Evolutionary conservation across 2,888 invertebrate genomes (phyloP).

Genomic region (Pachymerium ferrugineum): DNA sequence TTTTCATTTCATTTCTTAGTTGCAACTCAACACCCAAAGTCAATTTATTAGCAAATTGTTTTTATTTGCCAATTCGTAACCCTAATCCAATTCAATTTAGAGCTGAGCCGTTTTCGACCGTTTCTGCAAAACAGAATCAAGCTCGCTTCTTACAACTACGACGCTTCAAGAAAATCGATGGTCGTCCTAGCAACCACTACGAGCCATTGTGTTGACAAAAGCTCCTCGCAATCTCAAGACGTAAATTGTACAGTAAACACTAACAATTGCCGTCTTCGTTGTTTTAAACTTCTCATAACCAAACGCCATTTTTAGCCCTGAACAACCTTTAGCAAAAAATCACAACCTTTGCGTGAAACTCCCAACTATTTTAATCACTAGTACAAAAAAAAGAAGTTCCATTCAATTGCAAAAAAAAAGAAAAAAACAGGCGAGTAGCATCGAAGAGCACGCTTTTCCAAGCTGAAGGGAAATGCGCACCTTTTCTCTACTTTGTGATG

Average conservation of each 20-base stretch:
- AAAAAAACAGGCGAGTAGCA: too few relatives aligned
- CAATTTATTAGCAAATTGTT: conserved; percentile 16
- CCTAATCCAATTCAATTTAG: conserved; percentile 6
- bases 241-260: conserved; percentile 19
- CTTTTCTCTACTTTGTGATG: too few relatives aligned
- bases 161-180: conserved; percentile 1
- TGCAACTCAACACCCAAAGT: not conserved
- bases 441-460: too few relatives aligned
- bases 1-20: too few relatives aligned
- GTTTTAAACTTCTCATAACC: not conserved
- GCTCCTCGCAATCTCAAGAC: conserved; percentile 4
- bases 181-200: not conserved
- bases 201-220: conserved; percentile 1
- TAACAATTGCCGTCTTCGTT: not conserved
- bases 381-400: too few relatives aligned
- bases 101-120: not conserved
- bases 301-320: too few relatives aligned
- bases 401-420: too few relatives aligned
- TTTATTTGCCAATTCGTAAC: conserved; percentile 11
- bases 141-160: conserved; percentile 1
- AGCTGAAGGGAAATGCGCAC: too few relatives aligned
- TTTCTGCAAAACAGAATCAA: conserved; percentile 19
- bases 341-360: too few relatives aligned
- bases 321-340: too few relatives aligned
- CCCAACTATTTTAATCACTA: too few relatives aligned